Conservation (phyloP, 2,888 invertebrate species). For the Melinaea marsaeus region DNA sequence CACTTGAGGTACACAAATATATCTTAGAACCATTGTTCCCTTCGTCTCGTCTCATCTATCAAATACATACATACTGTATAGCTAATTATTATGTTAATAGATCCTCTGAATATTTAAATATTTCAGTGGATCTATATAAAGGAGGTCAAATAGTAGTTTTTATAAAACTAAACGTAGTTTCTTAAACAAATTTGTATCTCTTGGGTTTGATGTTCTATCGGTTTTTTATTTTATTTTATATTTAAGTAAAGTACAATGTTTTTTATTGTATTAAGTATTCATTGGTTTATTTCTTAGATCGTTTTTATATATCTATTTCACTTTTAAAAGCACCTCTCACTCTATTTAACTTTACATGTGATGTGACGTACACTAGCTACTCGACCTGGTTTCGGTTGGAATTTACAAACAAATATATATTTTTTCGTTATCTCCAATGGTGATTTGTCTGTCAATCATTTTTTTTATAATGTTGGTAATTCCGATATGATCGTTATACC, state of each 20-base stretch:
- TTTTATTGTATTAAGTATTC: not conserved
- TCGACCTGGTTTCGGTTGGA: too few relatives aligned
- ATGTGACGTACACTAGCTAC: too few relatives aligned
- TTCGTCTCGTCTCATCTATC: not conserved
- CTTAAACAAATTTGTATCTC: slow-evolving; percentile 4
- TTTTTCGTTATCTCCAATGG: too few relatives aligned
- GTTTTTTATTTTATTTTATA: not conserved
- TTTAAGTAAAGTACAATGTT: not conserved
- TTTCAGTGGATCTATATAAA: slow-evolving; percentile 1
- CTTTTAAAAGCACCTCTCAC: too few relatives aligned
- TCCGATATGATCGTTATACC: too few relatives aligned
- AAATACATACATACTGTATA: not conserved
- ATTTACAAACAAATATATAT: too few relatives aligned
- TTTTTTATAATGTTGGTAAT: too few relatives aligned
- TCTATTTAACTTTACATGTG: too few relatives aligned
- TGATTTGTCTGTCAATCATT: too few relatives aligned
- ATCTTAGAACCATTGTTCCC: not conserved
- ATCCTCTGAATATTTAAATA: slow-evolving; percentile 1
- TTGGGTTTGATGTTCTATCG: slow-evolving; percentile 4
- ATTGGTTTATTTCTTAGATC: not conserved
- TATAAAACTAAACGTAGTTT: not conserved
- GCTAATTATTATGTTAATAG: slow-evolving; percentile 2
- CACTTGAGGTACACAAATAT: not conserved
- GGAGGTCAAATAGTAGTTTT: slow-evolving; percentile 19
- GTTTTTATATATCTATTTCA: too few relatives aligned